Evolutionary conservation across 2,888 invertebrate genomes (phyloP).

Genomic region (Pyrrhia umbra): DNA sequence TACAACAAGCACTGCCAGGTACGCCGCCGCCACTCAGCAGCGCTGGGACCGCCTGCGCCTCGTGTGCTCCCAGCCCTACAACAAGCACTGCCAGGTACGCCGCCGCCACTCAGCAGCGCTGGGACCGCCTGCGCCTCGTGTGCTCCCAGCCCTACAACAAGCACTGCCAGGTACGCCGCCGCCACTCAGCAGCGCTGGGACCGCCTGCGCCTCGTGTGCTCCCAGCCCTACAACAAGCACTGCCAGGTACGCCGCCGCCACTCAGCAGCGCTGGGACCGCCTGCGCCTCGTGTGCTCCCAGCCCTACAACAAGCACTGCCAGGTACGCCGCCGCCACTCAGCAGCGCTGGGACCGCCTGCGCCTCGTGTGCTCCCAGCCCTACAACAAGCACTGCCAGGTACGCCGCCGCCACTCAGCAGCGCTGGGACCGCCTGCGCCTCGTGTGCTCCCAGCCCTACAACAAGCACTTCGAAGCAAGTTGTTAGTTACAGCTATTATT

Average conservation of each 20-base stretch:
- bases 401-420: constrained; percentile 71
- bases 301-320: not conserved
- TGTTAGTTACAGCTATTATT: too few relatives aligned
- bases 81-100: constrained; percentile 88
- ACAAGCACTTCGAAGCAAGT: too few relatives aligned
- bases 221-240: not conserved
- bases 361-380: constrained; percentile 25
- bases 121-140: constrained; percentile 95
- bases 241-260: not conserved
- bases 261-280: constrained; percentile 94
- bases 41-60: constrained; percentile 96
- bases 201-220: constrained; percentile 71
- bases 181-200: constrained; percentile 93
- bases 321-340: not conserved
- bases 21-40: constrained; percentile 75
- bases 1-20: constrained; percentile 92
- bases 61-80: constrained; percentile 96
- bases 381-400: not conserved
- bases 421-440: constrained; percentile 93
- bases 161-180: constrained; percentile 74
- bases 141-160: constrained; percentile 97
- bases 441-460: not conserved
- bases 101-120: constrained; percentile 90
- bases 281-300: constrained; percentile 69
- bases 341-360: constrained; percentile 94